Percentiles rank a stretch among this genome's conserved stretches.
Evolutionary conservation across 2,888 invertebrate species (phyloP).

Genomic region (Agonum fuliginosum): DNA sequence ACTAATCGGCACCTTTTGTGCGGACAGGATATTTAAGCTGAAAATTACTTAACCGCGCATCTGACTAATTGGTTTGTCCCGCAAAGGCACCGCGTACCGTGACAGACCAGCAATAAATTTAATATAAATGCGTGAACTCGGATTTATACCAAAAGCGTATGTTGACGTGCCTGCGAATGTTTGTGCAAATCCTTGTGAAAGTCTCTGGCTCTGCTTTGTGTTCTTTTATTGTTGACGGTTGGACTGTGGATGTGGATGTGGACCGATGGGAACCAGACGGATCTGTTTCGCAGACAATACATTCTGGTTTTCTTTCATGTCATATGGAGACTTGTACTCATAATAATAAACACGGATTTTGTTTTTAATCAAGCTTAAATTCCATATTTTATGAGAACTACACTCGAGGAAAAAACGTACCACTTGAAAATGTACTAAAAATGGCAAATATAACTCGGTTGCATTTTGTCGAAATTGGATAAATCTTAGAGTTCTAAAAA

Average conservation of each 20-base stretch:
- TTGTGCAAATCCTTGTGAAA: conserved; percentile 2
- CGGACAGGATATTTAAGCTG: background rate
- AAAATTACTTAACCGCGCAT: conserved; percentile 19
- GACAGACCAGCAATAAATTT: conserved; percentile 11
- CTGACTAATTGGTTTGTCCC: conserved; percentile 48
- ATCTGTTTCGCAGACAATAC: conserved; percentile 19
- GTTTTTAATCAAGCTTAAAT: too few relatives aligned
- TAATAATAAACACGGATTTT: background rate
- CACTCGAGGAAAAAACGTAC: too few relatives aligned
- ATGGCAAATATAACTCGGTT: too few relatives aligned
- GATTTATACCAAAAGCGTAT: conserved; percentile 22
- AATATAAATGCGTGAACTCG: conserved; percentile 27
- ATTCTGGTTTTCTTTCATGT: background rate
- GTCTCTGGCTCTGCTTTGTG: too few relatives aligned
- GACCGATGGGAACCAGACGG: conserved; percentile 35
- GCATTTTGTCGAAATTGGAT: too few relatives aligned
- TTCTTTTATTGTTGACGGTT: conserved; percentile 11
- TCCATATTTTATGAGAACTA: too few relatives aligned
- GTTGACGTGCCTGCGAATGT: conserved; percentile 4
- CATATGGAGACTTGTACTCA: background rate
- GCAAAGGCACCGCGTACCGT: conserved; percentile 31
- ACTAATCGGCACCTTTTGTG: conserved; percentile 7
- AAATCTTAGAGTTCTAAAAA: too few relatives aligned
- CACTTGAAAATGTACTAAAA: too few relatives aligned
- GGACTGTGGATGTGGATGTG: background rate